Evolutionary conservation across 2,888 invertebrate species (phyloP).

Genomic region (Ichneumoninae sp.): DNA sequence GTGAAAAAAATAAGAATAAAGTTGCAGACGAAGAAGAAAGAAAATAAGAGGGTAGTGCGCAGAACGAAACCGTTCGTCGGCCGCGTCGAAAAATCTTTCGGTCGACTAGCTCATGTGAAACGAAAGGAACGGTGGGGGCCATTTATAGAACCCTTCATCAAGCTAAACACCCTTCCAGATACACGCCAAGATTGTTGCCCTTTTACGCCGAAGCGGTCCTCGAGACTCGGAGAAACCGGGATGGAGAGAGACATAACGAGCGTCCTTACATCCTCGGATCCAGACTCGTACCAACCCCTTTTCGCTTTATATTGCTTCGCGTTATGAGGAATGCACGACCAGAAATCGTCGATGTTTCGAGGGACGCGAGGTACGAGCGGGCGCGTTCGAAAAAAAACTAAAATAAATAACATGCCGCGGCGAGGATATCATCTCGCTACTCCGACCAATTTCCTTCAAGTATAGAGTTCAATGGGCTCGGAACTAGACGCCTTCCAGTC

Average conservation of each 20-base stretch:
- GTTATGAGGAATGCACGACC: conserved; percentile 13
- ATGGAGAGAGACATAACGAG: conserved; percentile 17
- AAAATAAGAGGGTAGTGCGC: conserved; percentile 17
- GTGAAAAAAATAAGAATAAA: conserved; percentile 3
- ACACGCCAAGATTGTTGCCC: conserved; percentile 76
- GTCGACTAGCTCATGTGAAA: conserved; percentile 14
- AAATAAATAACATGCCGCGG: conserved; percentile 35
- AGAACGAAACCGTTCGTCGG: conserved; percentile 33
- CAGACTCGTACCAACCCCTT: conserved; percentile 34
- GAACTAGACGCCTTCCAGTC: conserved; percentile 7
- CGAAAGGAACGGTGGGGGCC: conserved; percentile 66
- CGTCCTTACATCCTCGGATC: background rate
- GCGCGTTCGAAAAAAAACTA: background rate
- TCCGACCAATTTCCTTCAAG: conserved; percentile 29
- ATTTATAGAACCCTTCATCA: conserved; percentile 84
- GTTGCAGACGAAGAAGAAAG: conserved; percentile 20
- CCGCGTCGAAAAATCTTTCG: conserved; percentile 31
- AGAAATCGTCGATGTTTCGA: conserved; percentile 12
- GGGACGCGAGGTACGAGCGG: background rate
- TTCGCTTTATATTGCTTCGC: conserved; percentile 34
- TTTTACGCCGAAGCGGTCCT: conserved; percentile 18
- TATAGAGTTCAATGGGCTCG: conserved; percentile 45
- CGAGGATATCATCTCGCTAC: conserved; percentile 5
- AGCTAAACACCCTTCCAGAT: conserved; percentile 80
- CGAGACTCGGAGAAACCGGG: background rate